Evolutionary conservation across 2,797 vertebrate species (phyloP), one percentile per base, ranked within the genome.

Genomic region (Eleutherodactylus coqui): DNA sequence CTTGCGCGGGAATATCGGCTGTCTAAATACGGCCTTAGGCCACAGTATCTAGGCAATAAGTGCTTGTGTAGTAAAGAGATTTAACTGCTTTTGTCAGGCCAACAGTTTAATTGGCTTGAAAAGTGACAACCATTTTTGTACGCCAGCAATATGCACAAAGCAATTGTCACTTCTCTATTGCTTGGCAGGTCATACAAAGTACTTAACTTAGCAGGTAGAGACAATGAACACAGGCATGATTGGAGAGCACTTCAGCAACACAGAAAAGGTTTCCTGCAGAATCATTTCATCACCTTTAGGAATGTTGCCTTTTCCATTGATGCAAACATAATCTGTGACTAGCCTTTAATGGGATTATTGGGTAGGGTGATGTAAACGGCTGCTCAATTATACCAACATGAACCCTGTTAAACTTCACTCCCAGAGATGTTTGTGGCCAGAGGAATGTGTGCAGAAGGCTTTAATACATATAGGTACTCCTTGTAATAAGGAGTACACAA

Each of bases 101-200:
- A 41, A 11, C 49, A 60, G 51, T 38, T 58, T 51, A n/a, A 53
- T 77, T 49, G 32, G 49, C 19, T 36, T 53, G 45, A 76, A 72
- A 53, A 34, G 75, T 77, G 38, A 49, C 75, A 38, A 55, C 70
- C 70, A 73, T 73, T 45, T 73, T 73, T n/a, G 24, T 73, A 24
- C 45, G 41, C 70, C 70, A 73, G 70, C 21, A 70, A 70, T 73
- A 43, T 73, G 70, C 41, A 73, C 70, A 73, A 73, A 73, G 70
- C 41, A 45, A 73, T 45, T 73, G 70, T 73, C 70, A 73, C 70
- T 45, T 45, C 38, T 73, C 41, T 73, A 45, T 45, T 73, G 11
- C 21, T 45, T 45, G n/a, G 70, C 70, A 73, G 70, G 70, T 73
- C 70, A 73, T 73, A 73, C 2, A 38, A 11, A 73, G 70, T 45